Evolutionary conservation across 1,140 invertebrate genomes (phyloP).

Genomic region (Mycetomoellerius zeteki): DNA sequence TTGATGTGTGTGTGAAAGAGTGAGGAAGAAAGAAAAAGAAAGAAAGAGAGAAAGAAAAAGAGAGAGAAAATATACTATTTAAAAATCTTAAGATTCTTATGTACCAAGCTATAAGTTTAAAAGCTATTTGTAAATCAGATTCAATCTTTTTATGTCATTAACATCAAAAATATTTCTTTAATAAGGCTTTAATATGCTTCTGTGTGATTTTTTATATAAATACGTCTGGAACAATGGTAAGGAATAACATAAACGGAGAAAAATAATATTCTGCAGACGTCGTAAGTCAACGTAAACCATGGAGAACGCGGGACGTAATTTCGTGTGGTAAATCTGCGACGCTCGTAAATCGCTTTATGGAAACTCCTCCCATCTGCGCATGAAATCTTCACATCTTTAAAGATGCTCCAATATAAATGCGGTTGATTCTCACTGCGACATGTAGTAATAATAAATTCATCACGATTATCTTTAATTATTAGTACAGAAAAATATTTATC

Average conservation of each 20-base stretch:
- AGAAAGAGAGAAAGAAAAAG: too few species aligned
- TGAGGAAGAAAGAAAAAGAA: too few species aligned
- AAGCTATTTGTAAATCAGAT: background rate
- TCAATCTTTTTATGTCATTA: background rate
- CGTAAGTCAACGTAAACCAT: conserved; percentile 71
- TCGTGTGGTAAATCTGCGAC: conserved; percentile 74
- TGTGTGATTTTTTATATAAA: background rate
- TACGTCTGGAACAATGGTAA: conserved; percentile 30
- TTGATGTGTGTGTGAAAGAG: background rate
- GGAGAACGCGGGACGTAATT: conserved; percentile 70
- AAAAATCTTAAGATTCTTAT: conserved; percentile 10
- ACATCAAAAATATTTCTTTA: background rate
- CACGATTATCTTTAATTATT: background rate
- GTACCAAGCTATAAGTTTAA: background rate
- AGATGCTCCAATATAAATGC: conserved; percentile 52
- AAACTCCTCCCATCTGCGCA: conserved; percentile 29
- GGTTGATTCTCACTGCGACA: background rate
- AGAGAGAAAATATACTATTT: too few species aligned
- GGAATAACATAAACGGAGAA: conserved; percentile 69
- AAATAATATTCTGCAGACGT: conserved; percentile 73
- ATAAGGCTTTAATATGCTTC: conserved; percentile 8
- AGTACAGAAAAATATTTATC: background rate
- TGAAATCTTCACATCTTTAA: conserved; percentile 49
- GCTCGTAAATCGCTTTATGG: conserved; percentile 77
- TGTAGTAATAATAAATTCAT: conserved; percentile 27